A percentile compares a stretch with the other conserved stretches of the same genome.
phyloP scores from a whole-genome alignment of 2,888 invertebrate genomes.

The Sepiola atlantica region DNA sequence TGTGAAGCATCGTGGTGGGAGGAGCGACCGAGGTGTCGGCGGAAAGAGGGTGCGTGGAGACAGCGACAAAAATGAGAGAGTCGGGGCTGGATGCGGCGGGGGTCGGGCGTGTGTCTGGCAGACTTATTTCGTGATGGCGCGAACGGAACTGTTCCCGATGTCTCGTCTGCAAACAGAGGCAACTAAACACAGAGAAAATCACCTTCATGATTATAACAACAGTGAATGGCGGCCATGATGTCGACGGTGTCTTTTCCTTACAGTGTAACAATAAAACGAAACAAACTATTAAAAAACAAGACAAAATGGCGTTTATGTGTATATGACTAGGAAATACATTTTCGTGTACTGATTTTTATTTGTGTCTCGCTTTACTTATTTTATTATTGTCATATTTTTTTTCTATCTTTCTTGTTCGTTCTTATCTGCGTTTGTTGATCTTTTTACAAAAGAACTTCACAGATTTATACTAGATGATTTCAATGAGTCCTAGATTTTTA shows the following conservation, averaged over 20 bases:
- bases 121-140: not conserved
- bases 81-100: too few species aligned
- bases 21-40: too few species aligned
- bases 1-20: not conserved
- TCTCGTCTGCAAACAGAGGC: not conserved
- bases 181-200: not conserved
- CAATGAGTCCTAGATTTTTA: too few species aligned
- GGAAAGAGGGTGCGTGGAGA: not conserved
- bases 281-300: not conserved
- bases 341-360: not conserved
- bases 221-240: not conserved
- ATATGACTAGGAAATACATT: not conserved
- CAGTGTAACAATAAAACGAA: not conserved
- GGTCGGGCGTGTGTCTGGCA: not conserved
- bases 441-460: too few species aligned
- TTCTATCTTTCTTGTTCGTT: not conserved
- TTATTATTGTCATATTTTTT: not conserved
- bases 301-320: not conserved
- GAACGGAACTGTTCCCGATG: constrained; percentile 6
- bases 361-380: not conserved
- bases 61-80: not conserved
- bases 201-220: not conserved
- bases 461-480: too few species aligned
- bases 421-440: not conserved
- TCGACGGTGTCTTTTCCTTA: not conserved